Evolutionary conservation across 35 echinoderm and acorn worm genomes (phyloP).

Genomic region (Antedon bifida): DNA sequence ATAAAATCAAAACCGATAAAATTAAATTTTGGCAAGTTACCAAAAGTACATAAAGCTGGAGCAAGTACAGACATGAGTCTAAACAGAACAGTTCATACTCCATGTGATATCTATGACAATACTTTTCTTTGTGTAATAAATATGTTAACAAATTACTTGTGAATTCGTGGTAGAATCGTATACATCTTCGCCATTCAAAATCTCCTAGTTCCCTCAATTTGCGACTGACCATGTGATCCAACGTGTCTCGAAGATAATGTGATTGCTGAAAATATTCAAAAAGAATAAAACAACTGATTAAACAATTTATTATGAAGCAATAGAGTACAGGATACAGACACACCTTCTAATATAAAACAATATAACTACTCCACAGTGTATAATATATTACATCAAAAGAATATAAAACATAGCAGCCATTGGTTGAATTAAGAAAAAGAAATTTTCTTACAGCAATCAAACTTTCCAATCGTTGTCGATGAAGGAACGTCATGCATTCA

Average conservation of each 20-base stretch:
- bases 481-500: slow-evolving; percentile 59
- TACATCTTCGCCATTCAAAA: slow-evolving; percentile 94
- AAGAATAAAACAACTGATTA: neutral
- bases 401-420: no score
- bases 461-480: slow-evolving; percentile 76
- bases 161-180: slow-evolving; percentile 57
- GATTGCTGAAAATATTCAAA: slow-evolving; percentile 43
- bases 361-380: no score
- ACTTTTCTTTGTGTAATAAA: no score
- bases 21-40: neutral
- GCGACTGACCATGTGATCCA: slow-evolving; percentile 67
- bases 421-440: no score
- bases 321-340: no score
- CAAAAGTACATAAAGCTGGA: no score
- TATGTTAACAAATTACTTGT: neutral
- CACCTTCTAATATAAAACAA: no score
- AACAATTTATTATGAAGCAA: no score
- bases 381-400: no score
- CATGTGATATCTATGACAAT: no score
- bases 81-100: no score
- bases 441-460: slow-evolving; percentile 79
- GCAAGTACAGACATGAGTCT: no score
- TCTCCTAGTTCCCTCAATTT: slow-evolving; percentile 80
- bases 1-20: neutral
- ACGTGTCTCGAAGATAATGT: slow-evolving; percentile 65